phyloP scores from a whole-genome alignment of 2,113 vertebrate genomes.

The Trogon surrucura region DNA sequence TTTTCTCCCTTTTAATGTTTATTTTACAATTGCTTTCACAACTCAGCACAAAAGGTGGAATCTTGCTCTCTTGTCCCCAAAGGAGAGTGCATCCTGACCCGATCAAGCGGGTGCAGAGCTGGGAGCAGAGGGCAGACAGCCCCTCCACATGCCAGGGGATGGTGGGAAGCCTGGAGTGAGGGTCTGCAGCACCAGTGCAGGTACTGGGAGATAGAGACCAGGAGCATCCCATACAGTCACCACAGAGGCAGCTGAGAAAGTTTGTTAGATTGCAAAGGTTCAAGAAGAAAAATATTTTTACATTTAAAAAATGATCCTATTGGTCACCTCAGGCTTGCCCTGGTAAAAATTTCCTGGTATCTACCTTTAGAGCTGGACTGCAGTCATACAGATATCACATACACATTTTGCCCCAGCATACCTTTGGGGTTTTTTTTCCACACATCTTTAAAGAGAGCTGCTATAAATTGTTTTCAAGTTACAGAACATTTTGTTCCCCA shows the following conservation, averaged over 20 bases:
- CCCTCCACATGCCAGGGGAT: not conserved
- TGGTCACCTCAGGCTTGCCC: not conserved
- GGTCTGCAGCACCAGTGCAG: not conserved
- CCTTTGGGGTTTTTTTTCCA: not conserved
- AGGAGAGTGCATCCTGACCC: not conserved
- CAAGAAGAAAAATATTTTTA: not conserved
- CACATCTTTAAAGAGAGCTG: not conserved
- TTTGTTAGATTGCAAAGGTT: not conserved
- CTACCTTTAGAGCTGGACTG: not conserved
- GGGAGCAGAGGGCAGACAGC: not conserved
- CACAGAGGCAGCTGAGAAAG: not conserved
- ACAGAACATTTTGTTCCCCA: conserved; percentile 8
- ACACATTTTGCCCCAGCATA: not conserved
- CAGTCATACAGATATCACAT: not conserved
- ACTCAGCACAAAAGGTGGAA: not conserved
- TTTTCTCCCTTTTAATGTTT: not conserved
- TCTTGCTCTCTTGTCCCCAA: not conserved
- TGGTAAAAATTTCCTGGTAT: not conserved
- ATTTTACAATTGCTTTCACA: conserved; percentile 11
- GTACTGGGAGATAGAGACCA: not conserved
- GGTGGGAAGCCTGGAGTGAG: not conserved
- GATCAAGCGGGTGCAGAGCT: not conserved
- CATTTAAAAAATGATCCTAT: not conserved
- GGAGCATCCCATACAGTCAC: not conserved
- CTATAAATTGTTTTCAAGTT: not conserved